A percentile compares a stretch with the other conserved stretches of the same genome.
These are phyloP conservation scores for Philaethria dido DNA, from an alignment of 2,888 invertebrate species.

Conservation along the genomic window DNA sequence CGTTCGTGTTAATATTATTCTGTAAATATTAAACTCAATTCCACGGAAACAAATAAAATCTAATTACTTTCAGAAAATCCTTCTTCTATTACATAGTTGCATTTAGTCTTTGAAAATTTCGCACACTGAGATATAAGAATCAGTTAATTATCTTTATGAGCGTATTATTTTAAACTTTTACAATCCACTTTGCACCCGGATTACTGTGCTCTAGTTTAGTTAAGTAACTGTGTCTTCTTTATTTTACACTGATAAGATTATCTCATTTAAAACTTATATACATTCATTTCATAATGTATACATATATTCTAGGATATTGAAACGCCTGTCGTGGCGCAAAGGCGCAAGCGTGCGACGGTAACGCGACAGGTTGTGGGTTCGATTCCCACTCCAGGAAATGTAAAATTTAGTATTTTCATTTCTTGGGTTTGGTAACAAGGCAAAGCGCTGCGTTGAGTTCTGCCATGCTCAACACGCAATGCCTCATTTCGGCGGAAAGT, in stretches of 20 bases:
- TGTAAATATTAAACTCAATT: not conserved
- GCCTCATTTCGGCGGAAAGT: no score
- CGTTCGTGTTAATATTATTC: no score
- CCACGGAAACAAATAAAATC: not conserved
- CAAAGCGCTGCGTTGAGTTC: no score
- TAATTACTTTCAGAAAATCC: slow-evolving; percentile 1
- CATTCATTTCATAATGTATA: not conserved
- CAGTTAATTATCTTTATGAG: slow-evolving; percentile 16
- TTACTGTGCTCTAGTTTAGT: slow-evolving; percentile 6
- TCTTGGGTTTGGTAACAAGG: no score
- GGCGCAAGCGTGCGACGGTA: no score
- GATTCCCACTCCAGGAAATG: no score
- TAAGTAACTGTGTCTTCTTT: slow-evolving; percentile 10
- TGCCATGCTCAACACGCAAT: no score
- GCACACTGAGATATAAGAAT: no score
- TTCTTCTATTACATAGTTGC: not conserved
- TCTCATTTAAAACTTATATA: not conserved
- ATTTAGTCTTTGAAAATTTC: slow-evolving; percentile 1
- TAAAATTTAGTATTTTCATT: no score
- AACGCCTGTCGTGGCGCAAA: no score
- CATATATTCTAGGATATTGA: not conserved
- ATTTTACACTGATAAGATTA: not conserved
- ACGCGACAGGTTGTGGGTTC: no score
- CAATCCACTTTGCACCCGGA: slow-evolving; percentile 18
- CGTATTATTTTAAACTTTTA: slow-evolving; percentile 22